Conservation (phyloP, 2,797 vertebrate species). For the Anas bernieri region DNA sequence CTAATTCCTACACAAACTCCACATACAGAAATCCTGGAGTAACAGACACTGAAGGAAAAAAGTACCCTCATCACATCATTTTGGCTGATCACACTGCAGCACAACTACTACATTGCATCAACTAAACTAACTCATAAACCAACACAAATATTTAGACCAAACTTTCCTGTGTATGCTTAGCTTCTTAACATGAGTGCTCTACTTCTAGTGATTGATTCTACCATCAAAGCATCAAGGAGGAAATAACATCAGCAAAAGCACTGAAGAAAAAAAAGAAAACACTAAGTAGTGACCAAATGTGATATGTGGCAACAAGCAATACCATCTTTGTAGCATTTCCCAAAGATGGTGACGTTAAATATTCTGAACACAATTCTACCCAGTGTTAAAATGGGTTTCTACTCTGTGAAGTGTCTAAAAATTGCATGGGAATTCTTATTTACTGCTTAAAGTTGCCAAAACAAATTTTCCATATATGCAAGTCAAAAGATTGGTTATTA, state of each 20-base stretch:
- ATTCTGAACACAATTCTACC: background rate
- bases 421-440: background rate
- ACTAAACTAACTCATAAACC: background rate
- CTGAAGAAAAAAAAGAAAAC: background rate
- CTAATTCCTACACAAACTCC: background rate
- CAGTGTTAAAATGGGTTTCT: background rate
- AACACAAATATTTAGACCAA: background rate
- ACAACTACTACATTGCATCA: accelerated
- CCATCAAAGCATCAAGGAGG: background rate
- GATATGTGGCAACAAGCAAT: background rate
- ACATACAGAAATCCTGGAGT: background rate
- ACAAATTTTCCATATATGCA: background rate
- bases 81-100: background rate
- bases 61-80: background rate
- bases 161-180: background rate
- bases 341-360: background rate
- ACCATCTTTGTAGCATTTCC: background rate
- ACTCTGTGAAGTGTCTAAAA: background rate
- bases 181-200: background rate
- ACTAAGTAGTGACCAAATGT: background rate
- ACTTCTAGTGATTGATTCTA: background rate
- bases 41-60: background rate
- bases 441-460: background rate
- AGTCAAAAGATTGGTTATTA: background rate
- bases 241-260: background rate